Base-by-base conservation (phyloP, 2,888 invertebrate species). In the Hyposoter didymator region DNA sequence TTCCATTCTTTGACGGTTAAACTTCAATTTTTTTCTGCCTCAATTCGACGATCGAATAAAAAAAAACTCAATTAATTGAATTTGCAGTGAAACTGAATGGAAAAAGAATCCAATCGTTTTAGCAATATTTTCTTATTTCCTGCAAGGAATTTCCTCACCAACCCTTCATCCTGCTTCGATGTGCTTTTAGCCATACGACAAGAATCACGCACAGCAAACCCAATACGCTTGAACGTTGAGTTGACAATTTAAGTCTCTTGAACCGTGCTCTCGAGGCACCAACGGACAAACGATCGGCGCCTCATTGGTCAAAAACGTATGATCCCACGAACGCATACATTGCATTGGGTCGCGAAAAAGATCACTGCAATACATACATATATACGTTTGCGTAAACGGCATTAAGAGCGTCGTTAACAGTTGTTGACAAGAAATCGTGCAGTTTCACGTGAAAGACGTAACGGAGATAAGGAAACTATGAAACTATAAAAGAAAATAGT, bases 221-320 rank as follows among this genome's bases (percentile, higher is more conserved):
- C 32, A 64, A 47, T 64, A 39, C 45, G 55, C 69, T 67, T 47
- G 66, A 39, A 66, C 74, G 19, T 72, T 62, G 47, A 47, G 79
- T 79, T 49, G 74, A 84, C 78, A 69, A 74, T 84, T 83, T 79
- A 79, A 84, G 49, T 59, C 43, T 79, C 55, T 78, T 70, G 35
- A 66, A 49, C 39, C 62, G 78, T 79, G 83, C 69, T 59, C 83
- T 62, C 73, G 78, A 49, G n/a, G 74, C 83, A 84, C 43, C 74
- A 79, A 74, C 78, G 78, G 55, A 79, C 47, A 66, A 85, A 82
- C 78, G 82, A 78, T 64, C 82, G 39, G 67, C 81, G 73, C 84
- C 74, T 78, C 82, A 76, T 79, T 79, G 79, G 47, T 55, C 72
- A 70, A 75, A 43, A 67, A 74, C 39, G 39, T 70, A 70, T 32